Conservation (phyloP, 2,113 vertebrate genomes). For the Pleuronectes platessa region DNA sequence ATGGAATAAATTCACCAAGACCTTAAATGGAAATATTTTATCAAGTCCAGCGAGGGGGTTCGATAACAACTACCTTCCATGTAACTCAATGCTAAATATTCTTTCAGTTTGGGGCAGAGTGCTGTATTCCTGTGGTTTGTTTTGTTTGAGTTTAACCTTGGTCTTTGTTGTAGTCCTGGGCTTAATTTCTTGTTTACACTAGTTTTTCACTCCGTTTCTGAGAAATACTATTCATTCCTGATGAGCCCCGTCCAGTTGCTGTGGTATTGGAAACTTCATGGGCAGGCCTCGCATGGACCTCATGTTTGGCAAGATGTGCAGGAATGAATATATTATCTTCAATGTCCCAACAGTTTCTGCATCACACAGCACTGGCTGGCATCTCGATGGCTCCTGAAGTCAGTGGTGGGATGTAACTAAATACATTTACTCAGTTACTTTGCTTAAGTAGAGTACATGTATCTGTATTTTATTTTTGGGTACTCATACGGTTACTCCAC, state of each 20-base stretch:
- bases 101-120: constrained; percentile 48
- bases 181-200: constrained; percentile 79
- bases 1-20: constrained; percentile 29
- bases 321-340: constrained; percentile 13
- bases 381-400: background rate
- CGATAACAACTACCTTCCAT: constrained; percentile 28
- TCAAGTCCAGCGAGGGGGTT: constrained; percentile 17
- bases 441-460: background rate
- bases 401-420: no score
- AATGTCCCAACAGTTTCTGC: constrained; percentile 13
- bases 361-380: constrained; percentile 5
- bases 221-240: constrained; percentile 29
- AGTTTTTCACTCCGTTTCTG: constrained; percentile 66
- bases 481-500: no score
- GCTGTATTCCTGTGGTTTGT: constrained; percentile 78
- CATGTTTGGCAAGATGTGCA: constrained; percentile 26
- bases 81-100: constrained; percentile 46
- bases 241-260: constrained; percentile 19
- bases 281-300: constrained; percentile 10
- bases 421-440: background rate
- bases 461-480: no score
- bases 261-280: constrained; percentile 33
- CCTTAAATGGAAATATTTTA: constrained; percentile 31
- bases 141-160: constrained; percentile 72
- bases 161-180: constrained; percentile 70